Conservation (phyloP, 2,888 invertebrate genomes). For the Leptura quadrifasciata region DNA sequence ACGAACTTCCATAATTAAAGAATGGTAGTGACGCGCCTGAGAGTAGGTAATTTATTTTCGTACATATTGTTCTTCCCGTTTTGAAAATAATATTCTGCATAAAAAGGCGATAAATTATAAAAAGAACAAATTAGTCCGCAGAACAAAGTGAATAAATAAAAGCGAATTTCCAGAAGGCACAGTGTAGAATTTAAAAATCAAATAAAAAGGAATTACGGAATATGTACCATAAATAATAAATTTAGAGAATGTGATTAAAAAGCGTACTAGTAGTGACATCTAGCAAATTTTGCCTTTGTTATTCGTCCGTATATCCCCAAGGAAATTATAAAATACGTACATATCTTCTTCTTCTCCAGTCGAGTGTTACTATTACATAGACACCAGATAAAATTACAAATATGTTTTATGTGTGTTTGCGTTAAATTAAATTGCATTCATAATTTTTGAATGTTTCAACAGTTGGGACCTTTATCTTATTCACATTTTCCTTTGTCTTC, state of each 20-base stretch:
- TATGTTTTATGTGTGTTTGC: constrained; percentile 68
- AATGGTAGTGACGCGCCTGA: constrained; percentile 1
- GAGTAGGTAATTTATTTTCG: constrained; percentile 27
- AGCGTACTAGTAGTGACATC: constrained; percentile 67
- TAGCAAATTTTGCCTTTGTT: constrained; percentile 62
- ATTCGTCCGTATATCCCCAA: constrained; percentile 67
- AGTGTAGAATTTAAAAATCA: constrained; percentile 60
- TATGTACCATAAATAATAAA: constrained; percentile 66
- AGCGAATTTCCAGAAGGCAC: constrained; percentile 49
- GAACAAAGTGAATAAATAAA: constrained; percentile 60
- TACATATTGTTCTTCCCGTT: constrained; percentile 28
- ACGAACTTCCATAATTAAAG: constrained; percentile 8
- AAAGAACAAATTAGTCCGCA: constrained; percentile 54
- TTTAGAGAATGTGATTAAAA: constrained; percentile 67
- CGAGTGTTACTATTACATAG: constrained; percentile 61
- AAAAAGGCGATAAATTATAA: constrained; percentile 49
- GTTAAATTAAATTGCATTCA: constrained; percentile 68
- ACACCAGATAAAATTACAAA: constrained; percentile 68
- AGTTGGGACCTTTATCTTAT: constrained; percentile 51
- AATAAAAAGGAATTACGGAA: constrained; percentile 65
- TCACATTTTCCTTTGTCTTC: constrained; percentile 48
- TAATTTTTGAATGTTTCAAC: constrained; percentile 60
- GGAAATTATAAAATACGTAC: constrained; percentile 73
- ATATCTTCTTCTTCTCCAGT: constrained; percentile 58
- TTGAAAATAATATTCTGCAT: constrained; percentile 23